Conservation (phyloP, 1,140 invertebrate species). For the Heliconius melpomene region DNA sequence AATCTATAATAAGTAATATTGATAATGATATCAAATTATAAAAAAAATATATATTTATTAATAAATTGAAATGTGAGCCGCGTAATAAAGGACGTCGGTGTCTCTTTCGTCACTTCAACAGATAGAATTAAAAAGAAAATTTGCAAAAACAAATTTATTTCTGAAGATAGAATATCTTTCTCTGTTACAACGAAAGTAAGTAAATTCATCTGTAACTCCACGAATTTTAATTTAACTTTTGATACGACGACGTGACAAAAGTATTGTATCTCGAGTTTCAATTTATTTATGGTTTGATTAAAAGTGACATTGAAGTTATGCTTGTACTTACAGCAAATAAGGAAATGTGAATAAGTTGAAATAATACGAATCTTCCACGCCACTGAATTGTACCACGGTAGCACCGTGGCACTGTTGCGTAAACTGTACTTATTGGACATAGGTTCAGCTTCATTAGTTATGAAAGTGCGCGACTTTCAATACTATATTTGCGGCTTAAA, state of each 20-base stretch:
- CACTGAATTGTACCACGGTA: no score
- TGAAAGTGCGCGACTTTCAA: no score
- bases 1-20: background rate
- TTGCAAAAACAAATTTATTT: constrained; percentile 42
- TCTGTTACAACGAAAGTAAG: background rate
- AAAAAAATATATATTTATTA: background rate
- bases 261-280: background rate
- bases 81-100: constrained; percentile 49
- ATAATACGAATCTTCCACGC: background rate
- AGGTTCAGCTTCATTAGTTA: background rate
- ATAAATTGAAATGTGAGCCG: constrained; percentile 68
- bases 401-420: no score
- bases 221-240: constrained; percentile 22
- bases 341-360: background rate
- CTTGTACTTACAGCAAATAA: background rate
- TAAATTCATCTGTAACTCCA: constrained; percentile 19
- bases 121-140: constrained; percentile 37
- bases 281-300: background rate
- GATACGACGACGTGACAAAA: background rate
- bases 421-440: background rate
- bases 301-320: constrained; percentile 6
- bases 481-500: no score
- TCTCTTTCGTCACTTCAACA: constrained; percentile 42
- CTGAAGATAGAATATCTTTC: constrained; percentile 25
- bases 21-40: background rate